Evolutionary conservation across 2,888 invertebrate genomes (phyloP), one percentile per base, ranked within the genome.

Genomic region (Brenthis daphne): DNA sequence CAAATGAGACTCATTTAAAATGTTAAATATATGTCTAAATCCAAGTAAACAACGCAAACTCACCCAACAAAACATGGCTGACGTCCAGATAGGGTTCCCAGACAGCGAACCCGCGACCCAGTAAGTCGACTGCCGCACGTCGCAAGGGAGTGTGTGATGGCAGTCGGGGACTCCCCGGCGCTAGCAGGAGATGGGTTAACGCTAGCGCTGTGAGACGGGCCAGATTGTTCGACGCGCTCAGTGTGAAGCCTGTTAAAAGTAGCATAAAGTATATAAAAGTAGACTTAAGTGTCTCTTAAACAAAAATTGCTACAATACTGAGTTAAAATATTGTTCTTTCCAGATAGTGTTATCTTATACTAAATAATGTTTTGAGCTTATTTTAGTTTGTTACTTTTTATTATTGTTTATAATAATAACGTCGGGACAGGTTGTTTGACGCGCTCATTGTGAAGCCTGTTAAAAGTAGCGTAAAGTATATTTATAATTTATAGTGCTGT

Each of bases 31-130:
- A 16, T 3, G 33, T 37, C 37, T 6, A 37, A 37, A 6, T 33
- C 37, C 51, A 51, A 29, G 29, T 29, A 29, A 29, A 29, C 29
- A 29, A 29, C 5, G 29, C 2, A 1, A 16, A 20, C 73, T 68
- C 24, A 90, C 91, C 92, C 0, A 92, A 71, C 20, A 92, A 69
- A 1, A 92, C 91, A 56, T 90, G 89, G 73, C 89, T 90, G 71
- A 90, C 91, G 71, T 93, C 91, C 37, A 92, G 70, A 50, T 99
- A 99, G 0, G 99, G 99, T 84, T 99, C 99, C 99, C 99, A 99
- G 0, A 99, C 99, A 0, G 98, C 98, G 89, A 99, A 99, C 5
- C 99, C 99, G 57, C 99, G 94, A 0, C 99, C 99, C 74, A 99
- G 95, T 73, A 99, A 94, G 94, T 99, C 99, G 57, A 99, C 98